Percentiles rank a stretch among this genome's conserved stretches.
Evolutionary conservation across 2,797 vertebrate genomes (phyloP).

Genomic region (Ptychobarbus kaznakovi): DNA sequence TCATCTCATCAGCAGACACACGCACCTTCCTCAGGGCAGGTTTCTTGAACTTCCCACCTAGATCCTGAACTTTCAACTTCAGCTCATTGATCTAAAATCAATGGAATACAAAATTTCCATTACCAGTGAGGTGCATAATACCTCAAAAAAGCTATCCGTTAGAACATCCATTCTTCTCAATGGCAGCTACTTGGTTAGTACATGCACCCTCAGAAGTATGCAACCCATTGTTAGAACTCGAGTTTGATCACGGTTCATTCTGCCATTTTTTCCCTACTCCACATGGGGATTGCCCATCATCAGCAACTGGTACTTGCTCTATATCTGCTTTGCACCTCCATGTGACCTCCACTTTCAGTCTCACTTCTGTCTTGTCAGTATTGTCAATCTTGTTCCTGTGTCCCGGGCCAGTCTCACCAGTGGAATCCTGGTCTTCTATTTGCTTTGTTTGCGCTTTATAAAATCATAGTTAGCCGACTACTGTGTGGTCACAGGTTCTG

Average conservation of each 20-base stretch:
- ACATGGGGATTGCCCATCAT: neutral
- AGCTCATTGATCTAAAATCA: slow-evolving; percentile 77
- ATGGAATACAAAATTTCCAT: neutral
- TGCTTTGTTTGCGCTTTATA: neutral
- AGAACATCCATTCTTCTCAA: neutral
- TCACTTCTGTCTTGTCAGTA: neutral
- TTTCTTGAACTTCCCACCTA: slow-evolving; percentile 84
- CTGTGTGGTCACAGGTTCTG: neutral
- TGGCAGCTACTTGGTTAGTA: neutral
- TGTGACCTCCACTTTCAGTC: neutral
- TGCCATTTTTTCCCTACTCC: neutral
- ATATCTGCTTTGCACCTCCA: neutral
- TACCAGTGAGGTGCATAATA: neutral
- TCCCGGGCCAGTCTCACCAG: neutral
- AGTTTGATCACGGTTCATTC: neutral
- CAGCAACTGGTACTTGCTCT: neutral
- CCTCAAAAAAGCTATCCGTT: neutral
- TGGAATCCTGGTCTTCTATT: neutral
- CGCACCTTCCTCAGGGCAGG: slow-evolving; percentile 82
- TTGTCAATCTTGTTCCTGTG: neutral
- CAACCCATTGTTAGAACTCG: neutral
- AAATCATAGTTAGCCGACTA: neutral
- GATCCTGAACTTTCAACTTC: slow-evolving; percentile 81
- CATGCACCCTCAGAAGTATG: neutral
- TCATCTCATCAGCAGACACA: slow-evolving; percentile 85